Conservation (phyloP, 2,888 invertebrate genomes). For the Encarsia formosa region DNA sequence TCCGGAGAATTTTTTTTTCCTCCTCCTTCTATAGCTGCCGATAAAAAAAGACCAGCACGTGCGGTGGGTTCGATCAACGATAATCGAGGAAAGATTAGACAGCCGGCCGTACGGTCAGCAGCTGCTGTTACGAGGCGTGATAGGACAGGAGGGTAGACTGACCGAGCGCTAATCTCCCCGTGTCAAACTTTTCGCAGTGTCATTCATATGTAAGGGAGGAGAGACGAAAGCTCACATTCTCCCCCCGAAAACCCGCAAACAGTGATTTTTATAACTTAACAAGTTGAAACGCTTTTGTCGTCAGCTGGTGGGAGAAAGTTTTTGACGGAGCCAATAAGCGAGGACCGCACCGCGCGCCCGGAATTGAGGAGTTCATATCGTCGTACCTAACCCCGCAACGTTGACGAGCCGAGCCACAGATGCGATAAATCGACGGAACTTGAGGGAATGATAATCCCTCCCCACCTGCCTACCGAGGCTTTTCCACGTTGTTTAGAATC, state of each 20-base stretch:
- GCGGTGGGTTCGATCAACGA: slow-evolving; percentile 26
- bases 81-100: slow-evolving; percentile 46
- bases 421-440: slow-evolving; percentile 51
- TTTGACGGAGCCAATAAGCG: too few relatives aligned
- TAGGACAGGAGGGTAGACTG: too few relatives aligned
- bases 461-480: background rate
- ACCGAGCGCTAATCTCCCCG: too few relatives aligned
- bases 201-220: slow-evolving; percentile 48
- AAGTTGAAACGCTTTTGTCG: too few relatives aligned
- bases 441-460: slow-evolving; percentile 38
- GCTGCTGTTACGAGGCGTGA: slow-evolving; percentile 9
- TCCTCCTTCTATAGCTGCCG: background rate
- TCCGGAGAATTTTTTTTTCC: too few relatives aligned
- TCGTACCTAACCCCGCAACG: too few relatives aligned
- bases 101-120: slow-evolving; percentile 43
- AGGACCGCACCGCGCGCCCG: too few relatives aligned
- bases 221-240: too few relatives aligned
- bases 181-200: slow-evolving; percentile 43
- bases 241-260: too few relatives aligned
- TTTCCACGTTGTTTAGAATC: background rate
- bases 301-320: too few relatives aligned
- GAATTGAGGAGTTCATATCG: too few relatives aligned
- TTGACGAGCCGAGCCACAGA: slow-evolving; percentile 47
- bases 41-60: background rate
- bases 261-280: too few relatives aligned